Conservation (phyloP, 2,888 invertebrate genomes). For the Thereva nobilitata region DNA sequence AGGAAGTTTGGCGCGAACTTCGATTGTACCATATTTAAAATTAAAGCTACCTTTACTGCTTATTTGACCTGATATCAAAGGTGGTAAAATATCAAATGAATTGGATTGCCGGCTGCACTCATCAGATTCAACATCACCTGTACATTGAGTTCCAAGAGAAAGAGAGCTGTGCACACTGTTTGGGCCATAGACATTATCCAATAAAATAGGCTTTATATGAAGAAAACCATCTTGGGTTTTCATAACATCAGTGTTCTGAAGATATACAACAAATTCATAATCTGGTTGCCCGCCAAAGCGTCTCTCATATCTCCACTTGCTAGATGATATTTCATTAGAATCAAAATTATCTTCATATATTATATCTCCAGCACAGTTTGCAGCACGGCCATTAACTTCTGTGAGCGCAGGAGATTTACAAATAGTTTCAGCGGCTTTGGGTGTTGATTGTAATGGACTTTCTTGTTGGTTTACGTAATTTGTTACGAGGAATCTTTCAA, state of each 20-base stretch:
- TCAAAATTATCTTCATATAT: slow-evolving; percentile 53
- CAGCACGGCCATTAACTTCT: slow-evolving; percentile 21
- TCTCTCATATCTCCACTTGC: slow-evolving; percentile 50
- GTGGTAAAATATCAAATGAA: slow-evolving; percentile 63
- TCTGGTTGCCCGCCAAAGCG: slow-evolving; percentile 51
- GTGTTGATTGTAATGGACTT: too few species aligned
- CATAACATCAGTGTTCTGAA: too few species aligned
- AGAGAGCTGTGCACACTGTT: too few species aligned
- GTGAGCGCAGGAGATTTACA: too few species aligned
- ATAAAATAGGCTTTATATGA: too few species aligned
- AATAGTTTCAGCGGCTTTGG: too few species aligned
- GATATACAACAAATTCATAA: slow-evolving; percentile 51
- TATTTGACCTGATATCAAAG: slow-evolving; percentile 67
- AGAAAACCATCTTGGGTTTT: too few species aligned
- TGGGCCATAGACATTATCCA: too few species aligned
- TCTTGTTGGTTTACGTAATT: too few species aligned
- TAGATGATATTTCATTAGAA: slow-evolving; percentile 44
- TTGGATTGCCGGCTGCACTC: slow-evolving; percentile 49
- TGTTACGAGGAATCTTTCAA: too few species aligned
- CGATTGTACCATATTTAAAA: slow-evolving; percentile 71
- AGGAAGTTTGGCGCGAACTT: slow-evolving; percentile 73
- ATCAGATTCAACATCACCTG: slow-evolving; percentile 46
- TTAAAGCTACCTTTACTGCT: slow-evolving; percentile 65
- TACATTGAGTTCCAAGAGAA: slow-evolving; percentile 50
- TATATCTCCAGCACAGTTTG: slow-evolving; percentile 48